Conservation (phyloP, 1,140 invertebrate genomes). For the Penaeus japonicus region DNA sequence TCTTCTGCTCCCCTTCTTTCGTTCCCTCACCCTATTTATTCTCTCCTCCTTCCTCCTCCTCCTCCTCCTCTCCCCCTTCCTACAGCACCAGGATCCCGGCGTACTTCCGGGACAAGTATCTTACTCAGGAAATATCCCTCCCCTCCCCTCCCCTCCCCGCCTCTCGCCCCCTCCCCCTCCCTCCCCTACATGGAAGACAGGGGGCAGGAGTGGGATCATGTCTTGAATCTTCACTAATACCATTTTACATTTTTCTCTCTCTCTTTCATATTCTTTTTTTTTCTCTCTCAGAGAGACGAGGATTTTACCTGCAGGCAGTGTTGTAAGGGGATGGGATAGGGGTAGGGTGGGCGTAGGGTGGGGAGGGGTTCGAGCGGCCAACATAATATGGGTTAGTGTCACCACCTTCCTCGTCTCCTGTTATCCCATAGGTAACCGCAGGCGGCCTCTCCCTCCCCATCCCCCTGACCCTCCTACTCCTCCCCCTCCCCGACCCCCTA, state of each 20-base stretch:
- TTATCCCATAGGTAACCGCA: background rate
- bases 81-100: too few species aligned
- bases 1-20: too few species aligned
- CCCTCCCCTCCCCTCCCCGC: background rate
- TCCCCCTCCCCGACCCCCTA: background rate
- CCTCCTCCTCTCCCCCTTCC: background rate
- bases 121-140: background rate
- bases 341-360: background rate
- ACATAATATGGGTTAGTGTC: background rate
- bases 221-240: too few species aligned
- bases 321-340: background rate
- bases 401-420: background rate
- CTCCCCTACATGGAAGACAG: too few species aligned
- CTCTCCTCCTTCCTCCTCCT: background rate
- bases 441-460: background rate
- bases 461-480: background rate
- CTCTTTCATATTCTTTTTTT: too few species aligned
- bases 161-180: background rate
- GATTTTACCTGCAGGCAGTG: background rate
- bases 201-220: too few species aligned
- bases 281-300: too few species aligned
- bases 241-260: too few species aligned
- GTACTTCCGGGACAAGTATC: constrained; percentile 7
- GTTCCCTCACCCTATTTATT: background rate
- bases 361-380: background rate